Conservation (phyloP, 2,888 invertebrate genomes). For the Exocentrus adspersus region DNA sequence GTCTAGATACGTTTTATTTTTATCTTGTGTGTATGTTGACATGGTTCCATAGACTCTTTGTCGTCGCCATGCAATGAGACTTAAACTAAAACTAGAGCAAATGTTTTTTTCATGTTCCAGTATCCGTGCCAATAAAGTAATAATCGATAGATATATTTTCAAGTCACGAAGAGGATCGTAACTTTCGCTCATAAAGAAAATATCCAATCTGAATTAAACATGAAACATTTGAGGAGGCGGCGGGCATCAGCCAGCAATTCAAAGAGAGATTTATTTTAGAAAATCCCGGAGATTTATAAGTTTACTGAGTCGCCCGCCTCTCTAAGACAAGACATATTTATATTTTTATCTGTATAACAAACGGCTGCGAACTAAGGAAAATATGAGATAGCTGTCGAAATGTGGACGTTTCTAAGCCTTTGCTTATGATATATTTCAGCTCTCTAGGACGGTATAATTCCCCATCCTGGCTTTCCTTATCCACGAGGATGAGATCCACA, state of each 20-base stretch:
- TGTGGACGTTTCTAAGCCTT: conserved; percentile 54
- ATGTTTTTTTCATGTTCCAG: conserved; percentile 44
- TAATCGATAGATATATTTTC: conserved; percentile 55
- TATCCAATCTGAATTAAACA: conserved; percentile 61
- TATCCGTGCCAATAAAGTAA: conserved; percentile 51
- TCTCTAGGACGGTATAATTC: conserved; percentile 41
- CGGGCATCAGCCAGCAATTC: conserved; percentile 49
- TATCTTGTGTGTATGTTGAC: no score
- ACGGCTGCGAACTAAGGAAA: conserved; percentile 56
- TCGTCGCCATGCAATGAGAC: no score
- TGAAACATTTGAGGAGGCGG: conserved; percentile 57
- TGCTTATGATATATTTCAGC: conserved; percentile 55
- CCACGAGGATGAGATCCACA: conserved; percentile 30
- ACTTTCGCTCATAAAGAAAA: conserved; percentile 54
- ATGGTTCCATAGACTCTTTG: no score
- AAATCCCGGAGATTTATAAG: conserved; percentile 59
- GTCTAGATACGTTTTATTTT: no score
- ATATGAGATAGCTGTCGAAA: conserved; percentile 60
- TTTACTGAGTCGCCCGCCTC: conserved; percentile 57
- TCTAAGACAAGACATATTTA: conserved; percentile 59
- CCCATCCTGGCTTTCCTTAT: conserved; percentile 31
- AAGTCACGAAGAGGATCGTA: conserved; percentile 49
- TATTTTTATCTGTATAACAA: conserved; percentile 60
- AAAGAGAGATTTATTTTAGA: conserved; percentile 54
- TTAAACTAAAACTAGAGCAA: no score